Conservation (phyloP, 2,888 invertebrate genomes). For the Stenchaetothrips biformis region DNA sequence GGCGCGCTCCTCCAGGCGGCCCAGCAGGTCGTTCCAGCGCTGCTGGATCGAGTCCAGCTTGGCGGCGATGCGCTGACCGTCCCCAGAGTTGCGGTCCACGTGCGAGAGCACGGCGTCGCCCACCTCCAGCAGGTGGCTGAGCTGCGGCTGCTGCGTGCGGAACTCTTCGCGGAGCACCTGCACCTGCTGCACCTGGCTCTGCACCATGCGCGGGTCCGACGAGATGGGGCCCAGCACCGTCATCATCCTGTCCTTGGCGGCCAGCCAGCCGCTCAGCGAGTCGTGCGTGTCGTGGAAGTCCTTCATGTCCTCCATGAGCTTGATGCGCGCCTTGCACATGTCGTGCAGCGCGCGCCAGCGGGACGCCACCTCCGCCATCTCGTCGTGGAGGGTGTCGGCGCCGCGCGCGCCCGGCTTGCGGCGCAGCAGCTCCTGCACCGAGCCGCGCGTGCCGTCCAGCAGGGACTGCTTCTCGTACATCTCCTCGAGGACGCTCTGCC, state of each 20-base stretch:
- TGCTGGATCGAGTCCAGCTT: conserved; percentile 68
- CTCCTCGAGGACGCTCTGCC: conserved; percentile 65
- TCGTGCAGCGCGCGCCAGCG: conserved; percentile 84
- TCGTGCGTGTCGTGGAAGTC: conserved; percentile 88
- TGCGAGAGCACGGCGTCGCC: conserved; percentile 66
- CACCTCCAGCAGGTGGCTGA: conserved; percentile 77
- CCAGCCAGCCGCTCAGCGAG: conserved; percentile 79
- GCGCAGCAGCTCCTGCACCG: conserved; percentile 79
- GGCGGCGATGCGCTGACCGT: conserved; percentile 61
- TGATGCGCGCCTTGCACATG: conserved; percentile 68
- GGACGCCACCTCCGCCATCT: conserved; percentile 74
- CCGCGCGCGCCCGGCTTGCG: conserved; percentile 82
- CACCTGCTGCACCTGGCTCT: conserved; percentile 91
- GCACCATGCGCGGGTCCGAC: conserved; percentile 90
- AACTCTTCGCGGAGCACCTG: conserved; percentile 94
- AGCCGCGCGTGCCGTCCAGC: conserved; percentile 81
- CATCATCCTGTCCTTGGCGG: conserved; percentile 92
- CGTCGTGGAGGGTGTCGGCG: conserved; percentile 74
- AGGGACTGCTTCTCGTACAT: conserved; percentile 90
- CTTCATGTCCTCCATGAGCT: conserved; percentile 77
- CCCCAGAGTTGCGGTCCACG: conserved; percentile 53
- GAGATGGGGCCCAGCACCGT: conserved; percentile 93
- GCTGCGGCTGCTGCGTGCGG: conserved; percentile 83
- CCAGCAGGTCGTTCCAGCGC: conserved; percentile 52
- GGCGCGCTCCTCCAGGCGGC: conserved; percentile 81